Percentiles rank a stretch among this genome's conserved stretches.
Conservation (phyloP, 2,113 vertebrate species). For the Ochotona princeps region DNA sequence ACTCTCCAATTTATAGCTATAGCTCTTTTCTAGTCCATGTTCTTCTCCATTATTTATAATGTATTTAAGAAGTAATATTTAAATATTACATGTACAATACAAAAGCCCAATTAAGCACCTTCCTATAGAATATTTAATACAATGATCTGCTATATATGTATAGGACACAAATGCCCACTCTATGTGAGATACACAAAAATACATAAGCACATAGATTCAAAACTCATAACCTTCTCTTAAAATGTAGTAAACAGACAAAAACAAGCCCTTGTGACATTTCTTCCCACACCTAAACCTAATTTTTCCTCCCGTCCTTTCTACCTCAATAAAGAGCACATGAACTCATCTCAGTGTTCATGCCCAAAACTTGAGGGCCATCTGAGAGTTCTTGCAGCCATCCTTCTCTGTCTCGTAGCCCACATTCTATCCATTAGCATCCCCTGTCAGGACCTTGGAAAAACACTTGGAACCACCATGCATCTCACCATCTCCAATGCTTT, state of each 20-base stretch:
- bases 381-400: background rate
- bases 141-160: background rate
- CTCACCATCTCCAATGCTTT: background rate
- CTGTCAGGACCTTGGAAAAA: background rate
- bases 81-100: background rate
- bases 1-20: background rate
- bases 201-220: background rate
- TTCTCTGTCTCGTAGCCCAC: background rate
- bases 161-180: background rate
- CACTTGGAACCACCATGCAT: background rate
- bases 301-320: background rate
- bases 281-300: background rate
- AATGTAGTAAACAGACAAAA: background rate
- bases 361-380: background rate
- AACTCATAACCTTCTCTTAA: background rate
- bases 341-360: background rate
- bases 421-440: background rate
- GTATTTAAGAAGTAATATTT: background rate
- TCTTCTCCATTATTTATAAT: background rate
- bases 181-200: no score
- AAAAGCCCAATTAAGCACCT: background rate
- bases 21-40: background rate
- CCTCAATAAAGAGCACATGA: background rate
- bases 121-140: background rate
- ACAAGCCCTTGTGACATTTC: background rate